These are phyloP conservation scores for Willisornis vidua DNA, from an alignment of 2,113 vertebrate genomes.

Conservation along the genomic window DNA sequence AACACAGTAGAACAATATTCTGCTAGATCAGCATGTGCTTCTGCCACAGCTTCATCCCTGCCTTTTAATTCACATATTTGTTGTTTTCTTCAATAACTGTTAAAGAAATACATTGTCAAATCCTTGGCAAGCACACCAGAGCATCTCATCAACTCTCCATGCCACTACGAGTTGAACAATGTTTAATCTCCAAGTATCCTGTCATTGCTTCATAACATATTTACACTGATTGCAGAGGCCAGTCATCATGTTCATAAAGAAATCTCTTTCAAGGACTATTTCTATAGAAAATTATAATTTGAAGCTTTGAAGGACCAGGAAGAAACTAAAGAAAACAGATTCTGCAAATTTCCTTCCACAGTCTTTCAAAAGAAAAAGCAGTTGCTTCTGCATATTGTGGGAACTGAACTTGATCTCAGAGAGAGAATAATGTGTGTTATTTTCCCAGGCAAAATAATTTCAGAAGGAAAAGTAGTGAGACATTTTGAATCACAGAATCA, in stretches of 20 bases:
- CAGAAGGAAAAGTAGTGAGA: not conserved
- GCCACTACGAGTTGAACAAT: not conserved
- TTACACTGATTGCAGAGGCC: not conserved
- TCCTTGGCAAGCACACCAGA: not conserved
- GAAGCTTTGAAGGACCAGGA: not conserved
- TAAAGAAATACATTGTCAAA: not conserved
- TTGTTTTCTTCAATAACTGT: not conserved
- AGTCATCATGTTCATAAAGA: not conserved
- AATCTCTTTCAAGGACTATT: not conserved
- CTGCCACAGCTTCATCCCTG: not conserved
- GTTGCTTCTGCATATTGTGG: not conserved
- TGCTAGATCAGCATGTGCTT: not conserved
- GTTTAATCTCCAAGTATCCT: not conserved
- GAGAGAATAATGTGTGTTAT: not conserved
- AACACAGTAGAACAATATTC: not conserved
- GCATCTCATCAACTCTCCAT: not conserved
- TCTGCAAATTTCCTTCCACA: not conserved
- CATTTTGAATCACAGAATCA: not conserved
- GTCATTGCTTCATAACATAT: not conserved
- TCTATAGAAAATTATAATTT: not conserved
- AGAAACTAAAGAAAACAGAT: not conserved
- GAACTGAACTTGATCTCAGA: not conserved
- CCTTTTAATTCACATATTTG: not conserved
- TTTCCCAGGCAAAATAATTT: not conserved
- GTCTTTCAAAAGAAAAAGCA: not conserved